phyloP scores from a whole-genome alignment of 2,797 vertebrate genomes.

The Falco cherrug region DNA sequence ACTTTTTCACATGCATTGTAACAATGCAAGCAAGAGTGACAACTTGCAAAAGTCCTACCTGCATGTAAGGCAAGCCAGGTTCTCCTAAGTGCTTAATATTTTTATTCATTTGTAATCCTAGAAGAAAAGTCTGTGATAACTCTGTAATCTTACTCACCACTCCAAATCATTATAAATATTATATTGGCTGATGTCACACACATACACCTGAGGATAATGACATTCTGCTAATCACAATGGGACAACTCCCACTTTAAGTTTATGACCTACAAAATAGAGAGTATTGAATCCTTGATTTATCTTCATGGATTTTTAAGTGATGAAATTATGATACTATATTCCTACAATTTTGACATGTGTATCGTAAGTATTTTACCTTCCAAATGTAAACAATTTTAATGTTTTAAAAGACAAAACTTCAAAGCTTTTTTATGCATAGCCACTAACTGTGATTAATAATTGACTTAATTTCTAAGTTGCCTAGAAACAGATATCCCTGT shows the following conservation, averaged over 20 bases:
- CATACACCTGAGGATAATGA: not conserved
- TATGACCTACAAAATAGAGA: not conserved
- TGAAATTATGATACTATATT: not conserved
- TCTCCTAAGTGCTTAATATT: not conserved
- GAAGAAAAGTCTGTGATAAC: not conserved
- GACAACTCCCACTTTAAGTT: not conserved
- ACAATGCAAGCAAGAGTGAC: fast-evolving
- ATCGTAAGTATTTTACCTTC: not conserved
- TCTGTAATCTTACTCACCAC: not conserved
- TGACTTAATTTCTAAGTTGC: not conserved
- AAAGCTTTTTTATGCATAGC: not conserved
- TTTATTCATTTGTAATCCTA: not conserved
- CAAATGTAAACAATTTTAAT: not conserved
- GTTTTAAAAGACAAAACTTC: not conserved
- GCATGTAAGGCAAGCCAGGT: not conserved
- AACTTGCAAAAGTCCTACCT: not conserved
- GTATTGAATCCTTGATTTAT: not conserved
- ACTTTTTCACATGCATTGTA: fast-evolving
- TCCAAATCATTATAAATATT: not conserved
- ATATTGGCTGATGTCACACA: not conserved
- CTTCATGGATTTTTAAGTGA: not conserved
- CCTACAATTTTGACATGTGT: not conserved
- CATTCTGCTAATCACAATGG: not conserved
- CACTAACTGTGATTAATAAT: not conserved
- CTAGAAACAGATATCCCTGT: not conserved